These are phyloP conservation scores for Aspidapion aeneum DNA, from an alignment of 2,888 invertebrate genomes.

Conservation along the genomic window DNA sequence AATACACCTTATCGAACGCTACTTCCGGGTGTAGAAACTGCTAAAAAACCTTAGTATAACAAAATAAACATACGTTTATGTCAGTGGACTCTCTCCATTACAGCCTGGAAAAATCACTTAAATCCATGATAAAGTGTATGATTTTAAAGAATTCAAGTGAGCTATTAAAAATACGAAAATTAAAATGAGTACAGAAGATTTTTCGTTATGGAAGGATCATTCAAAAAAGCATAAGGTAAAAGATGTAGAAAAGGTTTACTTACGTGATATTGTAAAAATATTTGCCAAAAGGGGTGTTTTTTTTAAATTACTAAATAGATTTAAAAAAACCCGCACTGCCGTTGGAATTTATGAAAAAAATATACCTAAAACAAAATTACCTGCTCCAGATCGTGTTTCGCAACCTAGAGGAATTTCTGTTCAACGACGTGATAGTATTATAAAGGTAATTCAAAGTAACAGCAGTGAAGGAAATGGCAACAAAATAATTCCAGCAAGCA, in stretches of 20 bases:
- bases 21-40: background rate
- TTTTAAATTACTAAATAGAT: background rate
- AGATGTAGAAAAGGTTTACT: background rate
- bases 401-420: too few relatives aligned
- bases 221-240: background rate
- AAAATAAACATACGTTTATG: too few relatives aligned
- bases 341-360: background rate
- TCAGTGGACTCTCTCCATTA: too few relatives aligned
- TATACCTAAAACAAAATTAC: background rate
- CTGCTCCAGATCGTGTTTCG: background rate
- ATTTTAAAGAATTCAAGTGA: too few relatives aligned
- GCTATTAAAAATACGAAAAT: too few relatives aligned
- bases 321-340: background rate
- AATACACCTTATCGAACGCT: background rate
- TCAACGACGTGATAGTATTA: background rate
- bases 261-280: background rate
- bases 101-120: too few relatives aligned
- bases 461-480: background rate
- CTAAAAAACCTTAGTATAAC: too few relatives aligned
- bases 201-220: background rate
- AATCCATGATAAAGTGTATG: too few relatives aligned
- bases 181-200: too few relatives aligned
- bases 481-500: background rate
- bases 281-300: background rate
- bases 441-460: background rate